Evolutionary conservation across 2,888 invertebrate species (phyloP), one percentile per base, ranked within the genome.

Genomic region (Nudaria mundana): DNA sequence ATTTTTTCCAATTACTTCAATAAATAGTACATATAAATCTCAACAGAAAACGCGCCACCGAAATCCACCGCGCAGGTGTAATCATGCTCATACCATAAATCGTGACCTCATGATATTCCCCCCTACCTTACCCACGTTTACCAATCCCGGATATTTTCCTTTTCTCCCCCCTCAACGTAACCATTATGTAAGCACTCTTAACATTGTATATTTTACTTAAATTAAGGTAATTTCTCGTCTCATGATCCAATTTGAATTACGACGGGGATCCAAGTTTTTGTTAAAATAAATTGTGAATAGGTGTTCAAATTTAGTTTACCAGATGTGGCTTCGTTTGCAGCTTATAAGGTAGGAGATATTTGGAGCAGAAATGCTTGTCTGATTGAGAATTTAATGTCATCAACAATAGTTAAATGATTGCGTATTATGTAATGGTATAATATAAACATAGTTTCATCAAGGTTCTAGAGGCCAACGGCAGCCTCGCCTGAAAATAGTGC

Each of bases 241-340:
- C 52, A 52, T 63, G 58, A 63, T 63, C 63, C 63, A 55, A 56
- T 63, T 56, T 63, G 56, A 63, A 59, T 59, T 56, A 62, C 48
- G 59, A 46, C 34, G 41, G 45, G 50, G 46, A 22, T 43, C 29
- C 26, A 40, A 41, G 48, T 43, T 52, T 59, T 55, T 51, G 47
- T 44, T 32, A 22, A 44, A 55, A 49, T 48, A 42, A 46, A 47
- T 57, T 47, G 38, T 44, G 28, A 45, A 50, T 44, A 41, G 49
- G 40, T 44, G 45, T 48, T 43, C 37, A 42, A 42, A 51, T 48
- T 45, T 47, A 37, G 30, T 30, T 28, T 40, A 22, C 42, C 34
- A 30, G 41, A 55, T 46, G 36, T 29, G 39, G 30, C 24, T 35
- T 14, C 42, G 30, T 20, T 24, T 23, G 14, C 12, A 30, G 25